Base-by-base conservation (phyloP, 2,888 invertebrate species). In the Lasiommata megera region DNA sequence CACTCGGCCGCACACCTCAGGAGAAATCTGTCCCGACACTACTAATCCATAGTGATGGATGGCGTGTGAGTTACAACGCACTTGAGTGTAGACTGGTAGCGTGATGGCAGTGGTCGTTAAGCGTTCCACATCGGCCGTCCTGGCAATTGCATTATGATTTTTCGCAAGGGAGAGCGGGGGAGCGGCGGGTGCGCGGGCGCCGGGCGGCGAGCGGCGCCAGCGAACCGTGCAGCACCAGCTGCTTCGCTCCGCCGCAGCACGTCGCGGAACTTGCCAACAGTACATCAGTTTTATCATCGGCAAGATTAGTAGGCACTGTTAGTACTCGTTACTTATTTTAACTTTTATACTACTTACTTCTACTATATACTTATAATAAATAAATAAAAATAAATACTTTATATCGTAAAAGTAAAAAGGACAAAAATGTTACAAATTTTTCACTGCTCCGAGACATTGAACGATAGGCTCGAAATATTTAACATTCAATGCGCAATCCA, bases 111-210 rank as follows among this genome's bases (percentile, higher is more conserved):
- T 79, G 82, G 80, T 82, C 77, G 82, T 75, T 76, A 78, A 82
- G 82, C 88, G 88, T 88, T 87, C 88, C 87, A 88, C 88, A 79
- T 84, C 86, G 82, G 73, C 88, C 86, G 88, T 86, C 88, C 88
- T 82, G 88, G 82, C 88, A 85, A 87, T 89, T 89, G 90, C 90
- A 88, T 88, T 88, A 88, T 88, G 83, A 83, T 88, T 88, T 89
- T 88, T 88, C 88, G 89, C 88, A 89, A 88, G 88, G 88, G 84
- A 82, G 80, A 81, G 81, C 83, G 87, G 80, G 83, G 67, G 74
- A 60, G 69, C 58, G 65, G 61, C 60, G 29, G 63, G 55, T 43
- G 82, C 74, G 84, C 79, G 74, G 76, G 72, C 62, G 74, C 70
- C 61, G 76, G 76, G 79, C 74, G 79, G 79, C 68, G 71, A 70